Conservation (phyloP, 2,113 vertebrate genomes). For the Aix galericulata region DNA sequence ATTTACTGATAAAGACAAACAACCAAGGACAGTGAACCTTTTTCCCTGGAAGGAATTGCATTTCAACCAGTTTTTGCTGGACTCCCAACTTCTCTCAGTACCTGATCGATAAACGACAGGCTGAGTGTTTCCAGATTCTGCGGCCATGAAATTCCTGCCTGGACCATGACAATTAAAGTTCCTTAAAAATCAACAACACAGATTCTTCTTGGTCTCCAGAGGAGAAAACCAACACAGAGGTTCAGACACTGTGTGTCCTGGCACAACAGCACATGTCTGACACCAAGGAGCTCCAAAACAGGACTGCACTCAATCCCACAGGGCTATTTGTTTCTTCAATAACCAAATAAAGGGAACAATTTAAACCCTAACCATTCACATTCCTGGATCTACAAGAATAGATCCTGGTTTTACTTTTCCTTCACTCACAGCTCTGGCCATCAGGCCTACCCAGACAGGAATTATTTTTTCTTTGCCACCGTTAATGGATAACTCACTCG, state of each 20-base stretch:
- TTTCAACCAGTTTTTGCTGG: background rate
- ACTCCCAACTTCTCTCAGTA: background rate
- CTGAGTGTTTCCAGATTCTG: background rate
- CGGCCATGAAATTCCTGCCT: background rate
- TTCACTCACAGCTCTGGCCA: background rate
- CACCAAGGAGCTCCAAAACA: background rate
- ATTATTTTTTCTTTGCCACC: background rate
- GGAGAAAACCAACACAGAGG: background rate
- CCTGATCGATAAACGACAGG: background rate
- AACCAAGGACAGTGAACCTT: background rate
- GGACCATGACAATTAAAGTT: background rate
- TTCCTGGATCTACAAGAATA: background rate
- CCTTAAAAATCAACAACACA: background rate
- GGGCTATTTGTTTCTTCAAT: background rate
- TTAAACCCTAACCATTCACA: background rate
- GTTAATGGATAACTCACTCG: slow-evolving; percentile 23
- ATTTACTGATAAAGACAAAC: background rate
- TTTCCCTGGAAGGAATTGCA: background rate
- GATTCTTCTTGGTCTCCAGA: background rate
- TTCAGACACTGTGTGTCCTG: background rate
- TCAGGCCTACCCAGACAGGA: background rate
- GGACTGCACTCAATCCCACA: background rate
- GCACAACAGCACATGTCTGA: background rate
- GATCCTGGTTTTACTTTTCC: background rate
- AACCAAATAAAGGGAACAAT: background rate